These are phyloP conservation scores for Heliconius cydno DNA, from an alignment of 2,888 invertebrate genomes.

Conservation along the genomic window DNA sequence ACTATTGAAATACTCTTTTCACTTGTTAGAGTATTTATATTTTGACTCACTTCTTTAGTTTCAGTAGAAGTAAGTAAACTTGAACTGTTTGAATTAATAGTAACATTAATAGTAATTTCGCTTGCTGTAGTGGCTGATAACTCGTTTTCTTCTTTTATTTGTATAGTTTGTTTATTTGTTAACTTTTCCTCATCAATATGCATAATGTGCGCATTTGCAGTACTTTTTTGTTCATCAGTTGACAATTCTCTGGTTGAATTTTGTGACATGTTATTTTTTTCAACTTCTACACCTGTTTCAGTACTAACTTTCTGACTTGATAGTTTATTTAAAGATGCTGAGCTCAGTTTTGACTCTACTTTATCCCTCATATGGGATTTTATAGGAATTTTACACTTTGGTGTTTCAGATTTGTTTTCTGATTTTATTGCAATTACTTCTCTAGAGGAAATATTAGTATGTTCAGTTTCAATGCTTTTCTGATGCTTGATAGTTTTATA, in stretches of 20 bases:
- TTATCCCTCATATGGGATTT: conserved; percentile 7
- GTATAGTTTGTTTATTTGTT: not conserved
- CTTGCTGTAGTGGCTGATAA: not conserved
- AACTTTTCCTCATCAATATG: not conserved
- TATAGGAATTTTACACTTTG: conserved; percentile 30
- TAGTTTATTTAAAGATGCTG: conserved; percentile 24
- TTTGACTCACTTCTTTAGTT: not conserved
- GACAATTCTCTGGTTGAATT: not conserved
- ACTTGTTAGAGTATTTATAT: not conserved
- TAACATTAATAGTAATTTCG: not conserved
- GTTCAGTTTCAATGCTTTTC: conserved; percentile 17
- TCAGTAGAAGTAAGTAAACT: not conserved
- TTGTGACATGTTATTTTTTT: not conserved
- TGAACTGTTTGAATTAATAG: not conserved
- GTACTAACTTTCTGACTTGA: not conserved
- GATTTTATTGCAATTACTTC: conserved; percentile 12
- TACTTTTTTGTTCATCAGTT: not conserved
- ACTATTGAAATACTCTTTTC: not conserved
- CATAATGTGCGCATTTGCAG: not conserved
- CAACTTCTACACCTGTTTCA: not conserved
- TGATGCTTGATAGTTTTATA: conserved; percentile 24
- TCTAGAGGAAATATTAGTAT: not conserved
- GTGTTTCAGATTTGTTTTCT: not conserved
- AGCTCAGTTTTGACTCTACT: conserved; percentile 29
- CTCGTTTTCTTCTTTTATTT: not conserved